Evolutionary conservation across 2,888 invertebrate species (phyloP), one percentile per base, ranked within the genome.

Genomic region (Pyrochroa serraticornis): DNA sequence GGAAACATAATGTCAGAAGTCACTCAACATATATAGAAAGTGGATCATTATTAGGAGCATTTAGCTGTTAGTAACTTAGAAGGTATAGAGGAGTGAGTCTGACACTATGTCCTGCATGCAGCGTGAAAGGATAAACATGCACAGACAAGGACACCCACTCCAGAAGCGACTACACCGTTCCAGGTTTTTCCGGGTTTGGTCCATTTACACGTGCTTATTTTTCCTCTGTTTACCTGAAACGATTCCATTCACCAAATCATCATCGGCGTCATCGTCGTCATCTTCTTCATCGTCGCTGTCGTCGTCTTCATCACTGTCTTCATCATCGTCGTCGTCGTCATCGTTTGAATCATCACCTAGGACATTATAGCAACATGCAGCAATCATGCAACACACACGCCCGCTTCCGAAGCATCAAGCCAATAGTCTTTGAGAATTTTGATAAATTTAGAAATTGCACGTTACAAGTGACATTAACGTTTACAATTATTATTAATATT

Each of bases 1-100:
- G 89, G 90, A 91, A 91, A 92, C 90, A 91, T 84, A 86, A 84
- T 87, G 86, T 87, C 85, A 87, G 88, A 87, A 85, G 83, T 82
- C 72, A 74, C 75, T 66, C 71, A 64, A 67, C 62, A 69, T 47
- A 60, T 56, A 78, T 69, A 75, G 54, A 75, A 77, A 71, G 22
- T 50, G 42, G 49, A 36, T 53, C 56, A 58, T 58, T 63, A 71
- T 70, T 65, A 67, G 65, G 58, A 68, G 71, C 70, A 64, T 69
- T 67, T 63, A 71, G 71, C 71, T 67, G 71, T 72, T 75, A 74
- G 73, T 73, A 73, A 62, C 59, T 63, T 69, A 65, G 69, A 66
- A 64, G 66, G 63, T 68, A 71, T 61, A 71, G 63, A 70, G 73
- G 72, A 73, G 74, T 74, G 76, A 76, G 77, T 79, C 79, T 79